phyloP scores from a whole-genome alignment of 1,140 invertebrate species.

The Pseudomyrmex concolor region DNA sequence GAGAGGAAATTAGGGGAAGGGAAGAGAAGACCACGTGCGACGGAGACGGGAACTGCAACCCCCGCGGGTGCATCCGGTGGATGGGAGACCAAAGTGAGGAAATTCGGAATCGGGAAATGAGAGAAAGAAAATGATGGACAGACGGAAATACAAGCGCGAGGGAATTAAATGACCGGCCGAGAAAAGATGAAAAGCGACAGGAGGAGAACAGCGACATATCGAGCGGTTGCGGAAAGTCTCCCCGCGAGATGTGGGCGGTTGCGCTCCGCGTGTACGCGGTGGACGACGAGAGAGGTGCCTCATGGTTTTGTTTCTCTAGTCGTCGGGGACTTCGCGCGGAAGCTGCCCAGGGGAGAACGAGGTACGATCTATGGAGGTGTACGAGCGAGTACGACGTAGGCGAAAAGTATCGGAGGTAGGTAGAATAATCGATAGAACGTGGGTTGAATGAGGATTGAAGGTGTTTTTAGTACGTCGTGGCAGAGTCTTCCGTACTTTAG shows the following conservation, averaged over 20 bases:
- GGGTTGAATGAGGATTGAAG: background rate
- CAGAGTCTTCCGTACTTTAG: background rate
- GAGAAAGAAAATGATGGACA: background rate
- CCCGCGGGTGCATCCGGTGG: background rate
- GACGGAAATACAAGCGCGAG: slow-evolving; percentile 12
- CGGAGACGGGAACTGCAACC: background rate
- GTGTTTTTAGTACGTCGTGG: slow-evolving; percentile 14
- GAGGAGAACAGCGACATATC: slow-evolving; percentile 10
- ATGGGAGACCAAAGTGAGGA: background rate
- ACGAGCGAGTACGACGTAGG: background rate
- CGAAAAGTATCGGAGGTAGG: slow-evolving; percentile 14
- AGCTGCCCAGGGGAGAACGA: background rate
- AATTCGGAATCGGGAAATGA: background rate
- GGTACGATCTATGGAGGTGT: background rate
- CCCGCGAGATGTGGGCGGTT: background rate
- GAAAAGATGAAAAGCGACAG: background rate
- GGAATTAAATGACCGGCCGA: background rate
- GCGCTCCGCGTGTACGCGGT: slow-evolving; percentile 9
- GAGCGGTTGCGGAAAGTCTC: slow-evolving; percentile 8
- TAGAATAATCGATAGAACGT: slow-evolving; percentile 36
- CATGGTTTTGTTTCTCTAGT: slow-evolving; percentile 13
- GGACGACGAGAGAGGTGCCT: background rate
- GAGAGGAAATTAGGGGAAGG: slow-evolving; percentile 8
- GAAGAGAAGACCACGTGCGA: background rate
- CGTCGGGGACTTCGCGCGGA: background rate